phyloP scores from a whole-genome alignment of 2,113 vertebrate species.

The Gambusia holbrooki region DNA sequence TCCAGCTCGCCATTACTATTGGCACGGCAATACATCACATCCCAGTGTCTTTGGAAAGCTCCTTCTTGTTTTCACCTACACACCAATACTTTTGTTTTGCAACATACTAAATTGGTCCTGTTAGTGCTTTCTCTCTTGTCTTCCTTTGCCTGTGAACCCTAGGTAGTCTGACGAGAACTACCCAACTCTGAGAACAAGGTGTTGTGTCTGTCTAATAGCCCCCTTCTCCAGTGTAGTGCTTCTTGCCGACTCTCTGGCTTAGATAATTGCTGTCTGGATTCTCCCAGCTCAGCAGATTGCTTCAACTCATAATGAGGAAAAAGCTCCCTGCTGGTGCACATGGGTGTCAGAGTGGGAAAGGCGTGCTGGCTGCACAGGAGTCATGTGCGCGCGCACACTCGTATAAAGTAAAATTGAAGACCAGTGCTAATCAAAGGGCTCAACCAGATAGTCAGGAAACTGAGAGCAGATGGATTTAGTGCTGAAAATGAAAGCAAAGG shows the following conservation, averaged over 20 bases:
- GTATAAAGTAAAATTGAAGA: conserved; percentile 16
- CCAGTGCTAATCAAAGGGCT: conserved; percentile 43
- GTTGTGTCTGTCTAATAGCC: conserved; percentile 47
- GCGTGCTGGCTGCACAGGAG: not conserved
- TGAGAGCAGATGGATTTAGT: not conserved
- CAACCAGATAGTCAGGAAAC: conserved; percentile 13
- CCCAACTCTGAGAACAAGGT: conserved; percentile 43
- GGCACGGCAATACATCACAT: conserved; percentile 59
- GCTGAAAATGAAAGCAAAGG: not conserved
- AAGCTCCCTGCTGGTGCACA: conserved; percentile 21
- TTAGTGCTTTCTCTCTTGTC: conserved; percentile 52
- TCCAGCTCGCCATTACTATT: conserved; percentile 46
- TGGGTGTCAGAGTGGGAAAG: conserved; percentile 9
- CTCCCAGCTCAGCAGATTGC: conserved; percentile 56
- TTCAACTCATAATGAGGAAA: conserved; percentile 53
- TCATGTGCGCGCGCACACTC: not conserved
- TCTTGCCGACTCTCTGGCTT: conserved; percentile 52
- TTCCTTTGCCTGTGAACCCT: conserved; percentile 53
- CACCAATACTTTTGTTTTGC: conserved; percentile 55
- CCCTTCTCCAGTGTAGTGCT: conserved; percentile 20
- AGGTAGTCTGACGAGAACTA: conserved; percentile 56
- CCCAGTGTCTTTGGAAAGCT: conserved; percentile 46
- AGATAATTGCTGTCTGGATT: conserved; percentile 69
- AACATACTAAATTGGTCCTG: conserved; percentile 62
- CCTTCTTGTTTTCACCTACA: conserved; percentile 52